Evolutionary conservation across 2,888 invertebrate genomes (phyloP).

Genomic region (Andrena minutula): DNA sequence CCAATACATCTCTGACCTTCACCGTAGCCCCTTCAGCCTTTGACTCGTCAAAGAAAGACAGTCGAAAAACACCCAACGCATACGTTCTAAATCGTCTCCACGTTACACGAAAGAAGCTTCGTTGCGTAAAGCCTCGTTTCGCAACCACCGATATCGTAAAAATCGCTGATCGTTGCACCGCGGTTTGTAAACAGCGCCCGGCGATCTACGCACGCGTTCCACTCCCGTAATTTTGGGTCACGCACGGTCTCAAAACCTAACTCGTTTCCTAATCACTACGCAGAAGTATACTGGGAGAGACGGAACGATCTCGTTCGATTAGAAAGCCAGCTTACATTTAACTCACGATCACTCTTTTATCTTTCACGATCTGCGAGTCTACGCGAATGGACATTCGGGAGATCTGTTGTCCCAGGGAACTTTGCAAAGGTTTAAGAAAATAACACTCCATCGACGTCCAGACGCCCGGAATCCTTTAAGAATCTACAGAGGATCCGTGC

Average conservation of each 20-base stretch:
- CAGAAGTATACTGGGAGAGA: too few relatives aligned
- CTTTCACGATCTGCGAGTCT: too few relatives aligned
- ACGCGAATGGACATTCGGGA: too few relatives aligned
- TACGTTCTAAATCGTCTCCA: background rate
- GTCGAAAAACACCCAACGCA: background rate
- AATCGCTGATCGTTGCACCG: constrained; percentile 14
- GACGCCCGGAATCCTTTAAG: too few relatives aligned
- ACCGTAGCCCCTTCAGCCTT: background rate
- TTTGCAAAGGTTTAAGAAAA: too few relatives aligned
- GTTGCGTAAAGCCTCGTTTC: background rate
- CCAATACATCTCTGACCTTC: background rate
- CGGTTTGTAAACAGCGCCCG: constrained; percentile 24
- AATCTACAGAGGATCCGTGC: too few relatives aligned
- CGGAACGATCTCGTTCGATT: background rate
- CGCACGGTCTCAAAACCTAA: constrained; percentile 11
- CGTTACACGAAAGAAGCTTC: background rate
- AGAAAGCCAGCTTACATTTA: too few relatives aligned
- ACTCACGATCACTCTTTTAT: too few relatives aligned
- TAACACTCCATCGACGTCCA: too few relatives aligned
- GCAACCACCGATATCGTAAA: background rate
- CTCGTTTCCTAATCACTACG: background rate
- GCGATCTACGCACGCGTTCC: constrained; percentile 4
- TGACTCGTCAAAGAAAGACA: background rate
- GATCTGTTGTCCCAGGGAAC: too few relatives aligned
- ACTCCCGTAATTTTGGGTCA: constrained; percentile 5